phyloP scores from a whole-genome alignment of 2,888 invertebrate species.

The Eristalis tenax region DNA sequence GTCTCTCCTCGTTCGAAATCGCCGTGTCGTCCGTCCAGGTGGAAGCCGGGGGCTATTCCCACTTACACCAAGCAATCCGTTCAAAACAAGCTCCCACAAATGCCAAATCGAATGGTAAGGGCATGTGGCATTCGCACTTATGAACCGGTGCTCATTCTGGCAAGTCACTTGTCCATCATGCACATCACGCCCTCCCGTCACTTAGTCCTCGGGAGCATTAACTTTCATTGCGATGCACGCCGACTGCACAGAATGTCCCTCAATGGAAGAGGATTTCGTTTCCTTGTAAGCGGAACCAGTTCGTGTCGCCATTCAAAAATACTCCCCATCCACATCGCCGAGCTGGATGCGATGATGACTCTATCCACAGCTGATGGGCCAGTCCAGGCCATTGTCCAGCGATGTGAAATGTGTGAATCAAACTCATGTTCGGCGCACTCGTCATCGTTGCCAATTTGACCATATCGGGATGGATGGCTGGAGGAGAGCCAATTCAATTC shows the following conservation, averaged over 20 bases:
- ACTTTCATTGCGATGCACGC: background rate
- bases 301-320: background rate
- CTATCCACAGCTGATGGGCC: conserved; percentile 30
- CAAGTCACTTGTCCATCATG: no score
- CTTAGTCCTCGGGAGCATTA: background rate
- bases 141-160: no score
- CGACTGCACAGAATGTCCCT: background rate
- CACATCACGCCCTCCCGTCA: no score
- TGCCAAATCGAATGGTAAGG: no score
- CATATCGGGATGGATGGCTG: conserved; percentile 18
- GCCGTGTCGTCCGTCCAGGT: no score
- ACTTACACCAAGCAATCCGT: no score
- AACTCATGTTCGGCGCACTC: conserved; percentile 4
- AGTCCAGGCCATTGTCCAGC: background rate
- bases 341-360: conserved; percentile 34
- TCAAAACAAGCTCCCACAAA: no score
- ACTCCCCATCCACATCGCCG: background rate
- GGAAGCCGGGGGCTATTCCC: no score
- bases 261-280: conserved; percentile 19
- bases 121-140: no score
- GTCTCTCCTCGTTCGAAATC: no score
- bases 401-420: conserved; percentile 55
- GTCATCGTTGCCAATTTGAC: conserved; percentile 40
- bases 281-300: background rate
- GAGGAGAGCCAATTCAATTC: conserved; percentile 25